Percentiles rank a stretch among this genome's conserved stretches.
phyloP scores from a whole-genome alignment of 2,888 invertebrate species.

The Lottia scabra region DNA sequence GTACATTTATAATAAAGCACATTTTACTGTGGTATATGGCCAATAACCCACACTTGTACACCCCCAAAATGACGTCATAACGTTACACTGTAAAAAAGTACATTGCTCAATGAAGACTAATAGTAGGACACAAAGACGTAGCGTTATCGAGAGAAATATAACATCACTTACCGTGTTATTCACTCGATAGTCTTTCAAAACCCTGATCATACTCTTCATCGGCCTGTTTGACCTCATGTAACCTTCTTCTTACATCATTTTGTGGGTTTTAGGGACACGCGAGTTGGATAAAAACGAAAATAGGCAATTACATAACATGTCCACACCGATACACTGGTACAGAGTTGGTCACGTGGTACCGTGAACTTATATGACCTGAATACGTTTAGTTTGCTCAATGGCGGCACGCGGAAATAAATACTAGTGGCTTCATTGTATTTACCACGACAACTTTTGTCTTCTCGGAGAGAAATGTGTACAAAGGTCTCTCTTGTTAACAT shows the following conservation, averaged over 20 bases:
- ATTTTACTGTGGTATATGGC: too few relatives aligned
- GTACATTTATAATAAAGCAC: not conserved
- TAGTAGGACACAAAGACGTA: not conserved
- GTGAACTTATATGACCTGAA: conserved; percentile 24
- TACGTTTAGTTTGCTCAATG: conserved; percentile 5
- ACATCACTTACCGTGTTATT: not conserved
- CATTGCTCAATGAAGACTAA: not conserved
- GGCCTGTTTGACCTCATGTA: not conserved
- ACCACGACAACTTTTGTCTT: not conserved
- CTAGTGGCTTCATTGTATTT: too few relatives aligned
- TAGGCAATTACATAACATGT: conserved; percentile 24
- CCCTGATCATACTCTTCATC: not conserved
- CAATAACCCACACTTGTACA: too few relatives aligned
- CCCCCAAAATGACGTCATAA: too few relatives aligned
- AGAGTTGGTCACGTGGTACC: conserved; percentile 20
- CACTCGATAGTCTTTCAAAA: not conserved
- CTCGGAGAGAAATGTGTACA: not conserved
- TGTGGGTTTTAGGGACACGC: conserved; percentile 12
- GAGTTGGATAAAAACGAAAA: conserved; percentile 14
- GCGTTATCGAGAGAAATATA: not conserved
- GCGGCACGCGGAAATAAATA: not conserved
- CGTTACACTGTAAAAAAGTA: too few relatives aligned
- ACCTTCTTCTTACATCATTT: conserved; percentile 14
- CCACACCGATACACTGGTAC: conserved; percentile 16
- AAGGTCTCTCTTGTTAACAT: not conserved